Percentiles rank a stretch among this genome's conserved stretches.
Conservation (phyloP, 2,113 vertebrate genomes). For the Hippocampus mohnikei region DNA sequence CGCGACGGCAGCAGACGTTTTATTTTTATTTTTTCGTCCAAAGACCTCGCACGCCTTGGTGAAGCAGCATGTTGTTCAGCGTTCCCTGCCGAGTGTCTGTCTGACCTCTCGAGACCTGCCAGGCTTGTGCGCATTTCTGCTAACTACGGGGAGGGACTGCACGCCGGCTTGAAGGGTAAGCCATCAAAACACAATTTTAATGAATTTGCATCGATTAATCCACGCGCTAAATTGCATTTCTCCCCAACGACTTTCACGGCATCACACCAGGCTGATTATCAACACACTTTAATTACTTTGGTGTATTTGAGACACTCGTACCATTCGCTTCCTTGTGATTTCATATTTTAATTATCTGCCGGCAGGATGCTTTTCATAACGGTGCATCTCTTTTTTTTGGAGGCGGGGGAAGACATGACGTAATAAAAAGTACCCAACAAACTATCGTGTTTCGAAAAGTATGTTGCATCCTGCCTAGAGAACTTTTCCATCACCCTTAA, state of each 20-base stretch:
- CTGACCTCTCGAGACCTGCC: too few relatives aligned
- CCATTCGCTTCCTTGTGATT: not conserved
- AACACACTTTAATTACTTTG: not conserved
- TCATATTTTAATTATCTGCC: not conserved
- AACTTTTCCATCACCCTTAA: slow-evolving; percentile 25
- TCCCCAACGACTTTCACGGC: not conserved
- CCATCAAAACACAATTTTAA: not conserved
- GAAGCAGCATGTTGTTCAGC: too few relatives aligned
- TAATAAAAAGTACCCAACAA: not conserved
- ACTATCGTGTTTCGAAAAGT: not conserved
- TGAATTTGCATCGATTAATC: not conserved
- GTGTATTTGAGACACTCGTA: not conserved
- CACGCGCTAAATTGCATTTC: not conserved
- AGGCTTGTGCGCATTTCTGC: too few relatives aligned
- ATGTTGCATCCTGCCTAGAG: not conserved
- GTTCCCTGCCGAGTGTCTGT: too few relatives aligned
- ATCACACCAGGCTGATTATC: not conserved
- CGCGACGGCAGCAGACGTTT: too few relatives aligned
- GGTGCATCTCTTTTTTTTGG: too few relatives aligned
- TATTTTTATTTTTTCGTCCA: too few relatives aligned
- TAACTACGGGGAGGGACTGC: too few relatives aligned
- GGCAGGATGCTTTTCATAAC: not conserved
- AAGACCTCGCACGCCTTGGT: too few relatives aligned
- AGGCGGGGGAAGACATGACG: too few relatives aligned
- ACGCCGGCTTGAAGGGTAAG: too few relatives aligned